Conservation (phyloP, 2,888 invertebrate genomes). For the Aelia acuminata region DNA sequence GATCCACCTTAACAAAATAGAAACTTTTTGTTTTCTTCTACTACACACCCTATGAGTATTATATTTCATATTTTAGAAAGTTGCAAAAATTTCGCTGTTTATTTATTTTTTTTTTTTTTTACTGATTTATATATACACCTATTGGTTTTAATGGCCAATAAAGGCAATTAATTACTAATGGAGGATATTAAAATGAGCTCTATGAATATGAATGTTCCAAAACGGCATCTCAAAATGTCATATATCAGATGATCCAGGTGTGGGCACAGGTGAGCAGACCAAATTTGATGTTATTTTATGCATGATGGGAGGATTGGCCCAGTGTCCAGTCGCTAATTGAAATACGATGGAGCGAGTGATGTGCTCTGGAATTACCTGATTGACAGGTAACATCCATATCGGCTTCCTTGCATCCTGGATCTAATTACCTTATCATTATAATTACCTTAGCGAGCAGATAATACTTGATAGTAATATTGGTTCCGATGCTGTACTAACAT, state of each 20-base stretch:
- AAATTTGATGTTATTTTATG: background rate
- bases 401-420: background rate
- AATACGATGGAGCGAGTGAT: background rate
- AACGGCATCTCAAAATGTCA: background rate
- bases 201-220: background rate
- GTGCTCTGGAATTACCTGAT: background rate
- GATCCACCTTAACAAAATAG: no score
- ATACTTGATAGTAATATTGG: background rate
- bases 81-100: no score
- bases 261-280: background rate
- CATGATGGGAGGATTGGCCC: background rate
- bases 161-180: no score
- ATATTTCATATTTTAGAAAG: no score
- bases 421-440: background rate
- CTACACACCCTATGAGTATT: no score
- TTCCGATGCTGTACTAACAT: background rate
- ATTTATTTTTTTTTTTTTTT: no score
- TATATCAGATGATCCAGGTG: background rate
- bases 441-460: background rate
- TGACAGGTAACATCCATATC: conserved; percentile 12
- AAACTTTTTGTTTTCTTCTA: no score
- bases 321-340: background rate
- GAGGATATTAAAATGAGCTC: no score
- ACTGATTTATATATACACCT: no score
- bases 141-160: no score